Conservation (phyloP, 2,888 invertebrate genomes). For the Malthinus flaveolus region DNA sequence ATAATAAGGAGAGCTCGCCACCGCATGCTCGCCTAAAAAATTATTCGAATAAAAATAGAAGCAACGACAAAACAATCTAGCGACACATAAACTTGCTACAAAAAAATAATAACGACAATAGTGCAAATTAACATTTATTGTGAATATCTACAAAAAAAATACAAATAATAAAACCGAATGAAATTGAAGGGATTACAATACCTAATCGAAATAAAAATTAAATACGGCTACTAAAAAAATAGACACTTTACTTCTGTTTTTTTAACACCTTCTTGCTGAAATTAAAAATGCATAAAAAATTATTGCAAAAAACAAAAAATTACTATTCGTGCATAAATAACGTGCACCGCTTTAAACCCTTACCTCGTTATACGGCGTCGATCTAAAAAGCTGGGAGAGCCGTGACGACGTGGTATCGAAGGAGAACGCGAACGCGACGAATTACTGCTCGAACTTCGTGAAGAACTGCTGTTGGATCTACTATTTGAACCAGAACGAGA, state of each 20-base stretch:
- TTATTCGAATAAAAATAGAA: background rate
- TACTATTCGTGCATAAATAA: constrained; percentile 20
- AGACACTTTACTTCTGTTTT: constrained; percentile 24
- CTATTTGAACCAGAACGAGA: constrained; percentile 50
- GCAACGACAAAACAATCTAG: background rate
- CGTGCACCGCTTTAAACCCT: constrained; percentile 32
- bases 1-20: too few species aligned
- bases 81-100: background rate
- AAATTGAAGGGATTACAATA: background rate
- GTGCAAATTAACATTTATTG: constrained; percentile 21
- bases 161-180: constrained; percentile 3
- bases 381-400: constrained; percentile 93
- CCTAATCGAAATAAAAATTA: constrained; percentile 9
- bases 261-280: constrained; percentile 55
- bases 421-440: constrained; percentile 69
- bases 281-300: constrained; percentile 51
- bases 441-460: constrained; percentile 61
- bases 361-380: constrained; percentile 94
- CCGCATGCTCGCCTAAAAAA: background rate
- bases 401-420: constrained; percentile 90
- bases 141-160: constrained; percentile 19
- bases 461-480: constrained; percentile 60
- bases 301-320: constrained; percentile 1
- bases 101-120: constrained; percentile 8
- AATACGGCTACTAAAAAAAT: constrained; percentile 20